Conservation (phyloP, 1,140 invertebrate genomes). For the Gryllus bimaculatus region DNA sequence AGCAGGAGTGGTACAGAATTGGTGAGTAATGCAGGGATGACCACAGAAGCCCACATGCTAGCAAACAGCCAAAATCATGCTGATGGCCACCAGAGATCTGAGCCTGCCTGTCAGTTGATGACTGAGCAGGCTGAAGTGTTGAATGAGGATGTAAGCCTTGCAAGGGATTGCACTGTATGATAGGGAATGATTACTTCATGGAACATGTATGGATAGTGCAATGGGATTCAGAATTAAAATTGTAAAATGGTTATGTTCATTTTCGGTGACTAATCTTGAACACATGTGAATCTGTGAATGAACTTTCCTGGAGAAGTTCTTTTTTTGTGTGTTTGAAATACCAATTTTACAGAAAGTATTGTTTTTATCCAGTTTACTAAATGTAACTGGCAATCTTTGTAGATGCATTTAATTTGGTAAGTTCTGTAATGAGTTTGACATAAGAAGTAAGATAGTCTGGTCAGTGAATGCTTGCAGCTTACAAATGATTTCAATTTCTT, state of each 20-base stretch:
- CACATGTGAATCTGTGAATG: not conserved
- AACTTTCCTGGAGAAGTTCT: not conserved
- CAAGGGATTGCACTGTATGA: not conserved
- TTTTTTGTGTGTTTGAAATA: too few relatives aligned
- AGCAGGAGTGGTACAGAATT: too few relatives aligned
- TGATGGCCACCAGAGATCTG: not conserved
- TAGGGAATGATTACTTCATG: not conserved
- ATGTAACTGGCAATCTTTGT: not conserved
- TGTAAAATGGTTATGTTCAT: not conserved
- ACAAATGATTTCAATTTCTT: not conserved
- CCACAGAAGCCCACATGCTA: not conserved
- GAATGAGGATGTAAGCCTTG: not conserved
- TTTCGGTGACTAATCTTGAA: not conserved
- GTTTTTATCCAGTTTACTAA: too few relatives aligned
- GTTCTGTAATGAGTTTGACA: too few relatives aligned
- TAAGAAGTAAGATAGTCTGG: not conserved
- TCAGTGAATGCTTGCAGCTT: slow-evolving; percentile 5
- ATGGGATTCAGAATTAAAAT: not conserved
- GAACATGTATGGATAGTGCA: not conserved
- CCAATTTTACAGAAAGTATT: too few relatives aligned
- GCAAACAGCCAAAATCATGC: not conserved
- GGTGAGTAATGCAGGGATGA: not conserved
- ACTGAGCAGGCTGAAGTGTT: too few relatives aligned
- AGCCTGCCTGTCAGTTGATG: not conserved
- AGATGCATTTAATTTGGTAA: not conserved